phyloP scores from a whole-genome alignment of 2,113 vertebrate species.

The Daboia siamensis region DNA sequence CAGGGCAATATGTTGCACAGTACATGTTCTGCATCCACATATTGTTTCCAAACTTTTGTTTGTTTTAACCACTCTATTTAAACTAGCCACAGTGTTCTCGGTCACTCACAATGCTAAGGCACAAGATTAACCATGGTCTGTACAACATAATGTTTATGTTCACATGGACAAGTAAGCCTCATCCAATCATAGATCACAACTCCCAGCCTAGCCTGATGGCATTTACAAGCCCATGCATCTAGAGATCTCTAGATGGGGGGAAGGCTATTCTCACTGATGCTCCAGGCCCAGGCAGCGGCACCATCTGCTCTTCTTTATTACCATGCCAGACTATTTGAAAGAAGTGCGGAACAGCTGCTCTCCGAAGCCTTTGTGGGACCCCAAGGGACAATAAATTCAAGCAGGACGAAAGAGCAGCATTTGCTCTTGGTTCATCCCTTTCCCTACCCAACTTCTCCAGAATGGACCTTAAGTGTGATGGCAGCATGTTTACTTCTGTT shows the following conservation, averaged over 20 bases:
- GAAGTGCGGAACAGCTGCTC: constrained; percentile 3
- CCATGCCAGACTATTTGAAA: constrained; percentile 6
- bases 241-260: background rate
- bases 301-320: constrained; percentile 27
- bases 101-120: background rate
- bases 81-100: background rate
- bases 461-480: background rate
- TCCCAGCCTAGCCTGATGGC: background rate
- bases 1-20: background rate
- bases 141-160: background rate
- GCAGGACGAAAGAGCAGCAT: constrained; percentile 11
- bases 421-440: background rate
- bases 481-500: background rate
- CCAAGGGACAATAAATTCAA: background rate
- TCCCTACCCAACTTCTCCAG: rapidly evolving
- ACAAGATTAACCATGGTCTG: background rate
- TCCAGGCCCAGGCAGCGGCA: constrained; percentile 10
- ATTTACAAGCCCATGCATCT: background rate
- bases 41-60: background rate
- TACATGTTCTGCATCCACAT: background rate
- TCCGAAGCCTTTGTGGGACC: background rate
- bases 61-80: background rate
- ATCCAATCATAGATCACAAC: background rate
- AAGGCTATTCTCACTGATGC: constrained; percentile 11
- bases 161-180: background rate